phyloP scores from a whole-genome alignment of 2,888 invertebrate genomes.

The Eumerus sabulonum region DNA sequence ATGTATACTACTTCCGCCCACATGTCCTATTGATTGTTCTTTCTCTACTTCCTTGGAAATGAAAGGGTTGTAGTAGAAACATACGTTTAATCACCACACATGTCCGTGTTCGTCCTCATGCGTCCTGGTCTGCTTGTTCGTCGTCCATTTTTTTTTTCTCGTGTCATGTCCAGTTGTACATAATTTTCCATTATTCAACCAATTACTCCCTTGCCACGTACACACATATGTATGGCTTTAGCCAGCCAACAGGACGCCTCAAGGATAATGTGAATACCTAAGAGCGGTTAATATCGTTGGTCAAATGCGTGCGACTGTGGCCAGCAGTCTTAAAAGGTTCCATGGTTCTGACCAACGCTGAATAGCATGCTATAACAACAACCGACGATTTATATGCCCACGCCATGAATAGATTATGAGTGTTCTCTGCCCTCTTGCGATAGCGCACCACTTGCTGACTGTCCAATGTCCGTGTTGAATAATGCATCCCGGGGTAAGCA shows the following conservation, averaged over 20 bases:
- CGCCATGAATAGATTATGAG: conserved; percentile 63
- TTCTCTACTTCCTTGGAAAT: neutral
- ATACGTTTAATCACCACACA: too few species aligned
- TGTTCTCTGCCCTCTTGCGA: conserved; percentile 19
- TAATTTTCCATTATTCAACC: conserved; percentile 36
- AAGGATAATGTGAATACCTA: conserved; percentile 9
- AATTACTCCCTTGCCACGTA: conserved; percentile 29
- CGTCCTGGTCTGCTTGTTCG: too few species aligned
- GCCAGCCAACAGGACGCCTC: neutral
- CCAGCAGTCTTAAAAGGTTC: conserved; percentile 34
- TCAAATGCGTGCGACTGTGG: conserved; percentile 59
- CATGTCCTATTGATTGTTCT: conserved; percentile 20
- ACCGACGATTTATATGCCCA: conserved; percentile 63
- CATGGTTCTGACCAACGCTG: conserved; percentile 47
- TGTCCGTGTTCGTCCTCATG: conserved; percentile 11
- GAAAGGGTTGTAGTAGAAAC: conserved; percentile 1
- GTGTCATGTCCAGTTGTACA: conserved; percentile 14
- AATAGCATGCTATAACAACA: conserved; percentile 66
- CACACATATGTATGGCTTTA: conserved; percentile 1
- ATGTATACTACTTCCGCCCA: conserved; percentile 19
- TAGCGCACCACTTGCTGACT: conserved; percentile 45
- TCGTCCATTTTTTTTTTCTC: conserved; percentile 36
- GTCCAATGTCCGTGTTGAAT: conserved; percentile 66
- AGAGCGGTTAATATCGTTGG: conserved; percentile 50
- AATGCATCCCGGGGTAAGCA: conserved; percentile 59